Conservation (phyloP, 1,140 invertebrate species). For the Panagrolaimus sp. region DNA sequence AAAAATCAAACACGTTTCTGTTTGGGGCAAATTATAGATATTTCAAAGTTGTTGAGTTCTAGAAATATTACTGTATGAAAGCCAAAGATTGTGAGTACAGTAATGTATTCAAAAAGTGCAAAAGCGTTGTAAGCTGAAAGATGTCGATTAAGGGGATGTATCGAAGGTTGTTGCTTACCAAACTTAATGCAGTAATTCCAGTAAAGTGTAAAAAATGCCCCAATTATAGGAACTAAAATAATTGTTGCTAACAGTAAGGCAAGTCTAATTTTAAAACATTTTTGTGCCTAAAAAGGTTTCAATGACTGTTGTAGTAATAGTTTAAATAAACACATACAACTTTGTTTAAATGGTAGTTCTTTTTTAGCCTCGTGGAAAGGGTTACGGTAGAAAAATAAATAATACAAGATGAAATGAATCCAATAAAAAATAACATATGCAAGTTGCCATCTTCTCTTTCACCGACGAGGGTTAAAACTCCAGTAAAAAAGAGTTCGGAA, state of each 20-base stretch:
- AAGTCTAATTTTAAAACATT: background rate
- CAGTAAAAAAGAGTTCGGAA: constrained; percentile 26
- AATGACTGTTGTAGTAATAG: background rate
- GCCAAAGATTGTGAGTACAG: constrained; percentile 21
- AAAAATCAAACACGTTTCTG: background rate
- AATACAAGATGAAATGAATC: constrained; percentile 21
- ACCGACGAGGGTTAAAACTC: constrained; percentile 29
- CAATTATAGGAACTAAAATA: background rate
- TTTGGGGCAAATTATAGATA: background rate
- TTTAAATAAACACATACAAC: constrained; percentile 14
- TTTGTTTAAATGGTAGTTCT: background rate
- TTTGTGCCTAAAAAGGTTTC: background rate
- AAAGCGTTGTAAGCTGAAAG: constrained; percentile 28
- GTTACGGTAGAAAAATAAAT: background rate
- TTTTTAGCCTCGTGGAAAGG: background rate
- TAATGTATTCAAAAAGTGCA: constrained; percentile 24
- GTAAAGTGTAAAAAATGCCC: background rate
- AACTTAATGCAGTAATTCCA: constrained; percentile 2
- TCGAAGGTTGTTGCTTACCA: background rate
- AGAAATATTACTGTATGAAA: constrained; percentile 20
- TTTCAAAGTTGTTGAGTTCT: constrained; percentile 22
- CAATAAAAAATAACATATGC: constrained; percentile 32
- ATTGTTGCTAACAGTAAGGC: background rate
- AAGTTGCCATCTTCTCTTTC: constrained; percentile 30
- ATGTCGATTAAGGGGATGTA: background rate